phyloP scores from a whole-genome alignment of 2,113 vertebrate species.

The Neogobius melanostomus region DNA sequence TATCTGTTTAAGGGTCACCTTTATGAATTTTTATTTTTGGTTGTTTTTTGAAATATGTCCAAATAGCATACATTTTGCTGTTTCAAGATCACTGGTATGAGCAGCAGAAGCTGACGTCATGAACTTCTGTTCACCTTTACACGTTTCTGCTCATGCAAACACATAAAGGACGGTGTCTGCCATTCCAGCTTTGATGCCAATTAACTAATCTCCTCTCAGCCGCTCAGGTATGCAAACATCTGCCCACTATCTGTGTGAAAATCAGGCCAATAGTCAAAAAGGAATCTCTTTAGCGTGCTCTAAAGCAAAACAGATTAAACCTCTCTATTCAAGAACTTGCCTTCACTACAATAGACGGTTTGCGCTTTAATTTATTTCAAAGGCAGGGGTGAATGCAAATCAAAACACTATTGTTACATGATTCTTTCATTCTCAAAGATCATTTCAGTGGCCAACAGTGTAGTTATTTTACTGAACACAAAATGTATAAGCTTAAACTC shows the following conservation, averaged over 20 bases:
- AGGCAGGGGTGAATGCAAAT: not conserved
- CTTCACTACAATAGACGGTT: not conserved
- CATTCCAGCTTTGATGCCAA: slow-evolving; percentile 64
- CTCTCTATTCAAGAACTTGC: not conserved
- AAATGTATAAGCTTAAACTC: not conserved
- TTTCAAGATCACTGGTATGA: slow-evolving; percentile 31
- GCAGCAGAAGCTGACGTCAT: slow-evolving; percentile 53
- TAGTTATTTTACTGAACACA: too few relatives aligned
- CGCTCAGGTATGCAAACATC: slow-evolving; percentile 70
- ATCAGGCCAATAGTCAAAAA: slow-evolving; percentile 68
- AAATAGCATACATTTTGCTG: slow-evolving; percentile 11
- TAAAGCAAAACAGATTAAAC: slow-evolving; percentile 60
- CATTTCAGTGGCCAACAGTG: not conserved
- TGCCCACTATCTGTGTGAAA: slow-evolving; percentile 67
- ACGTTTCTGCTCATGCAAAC: slow-evolving; percentile 37
- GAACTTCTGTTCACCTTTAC: slow-evolving; percentile 63
- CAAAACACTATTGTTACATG: not conserved
- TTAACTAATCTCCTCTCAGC: slow-evolving; percentile 56
- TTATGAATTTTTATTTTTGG: not conserved
- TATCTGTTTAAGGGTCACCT: not conserved
- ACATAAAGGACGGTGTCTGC: slow-evolving; percentile 17
- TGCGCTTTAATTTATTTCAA: not conserved
- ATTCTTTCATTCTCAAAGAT: not conserved
- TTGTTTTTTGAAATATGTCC: slow-evolving; percentile 17
- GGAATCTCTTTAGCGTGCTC: slow-evolving; percentile 53